Evolutionary conservation across 2,888 invertebrate species (phyloP), one percentile per base, ranked within the genome.

Genomic region (Dimorphilus gyrociliatus): DNA sequence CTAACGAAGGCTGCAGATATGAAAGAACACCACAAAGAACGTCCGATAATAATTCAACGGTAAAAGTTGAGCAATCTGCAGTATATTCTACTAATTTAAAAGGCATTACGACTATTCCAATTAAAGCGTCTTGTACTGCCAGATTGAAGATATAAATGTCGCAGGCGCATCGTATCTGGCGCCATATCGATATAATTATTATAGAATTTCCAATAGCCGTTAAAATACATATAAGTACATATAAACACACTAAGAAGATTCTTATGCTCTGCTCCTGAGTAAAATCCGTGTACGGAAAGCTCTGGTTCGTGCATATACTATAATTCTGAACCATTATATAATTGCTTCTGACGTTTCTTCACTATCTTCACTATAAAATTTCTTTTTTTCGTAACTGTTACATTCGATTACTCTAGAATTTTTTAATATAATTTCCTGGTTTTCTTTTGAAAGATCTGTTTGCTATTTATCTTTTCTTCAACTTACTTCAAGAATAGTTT

Each of bases 121-220:
- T 61, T 14, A 65, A 44, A 23, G 64, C 51, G 42, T 66, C 66
- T 23, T 59, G 59, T 4, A 60, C 45, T 6, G 63, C 63, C 34
- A 66, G 41, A 34, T 64, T 64, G 29, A 63, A 60, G 25, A 66
- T 64, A 44, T 64, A 64, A 37, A 58, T 63, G 44, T 65, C 65
- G 25, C 64, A 63, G 4, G 60, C 60, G 0, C 63, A 64, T 36
- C 63, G 63, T 64, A 66, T 64, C 33, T 58, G 53, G 10, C 51
- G 41, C 43, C 53, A 53, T 3, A 66, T 60, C 1, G 63, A 63
- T 44, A 55, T 51, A 15, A 60, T 59, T 4, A 66, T 63, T 31
- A 65, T 41, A 8, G 54, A 39, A 39, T 66, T 66, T 12, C 65
- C 65, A 25, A 50, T 31, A 2, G 60, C 44, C 2, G 65, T 54